phyloP scores from a whole-genome alignment of 2,888 invertebrate genomes.

The Trissolcus japonicus region DNA sequence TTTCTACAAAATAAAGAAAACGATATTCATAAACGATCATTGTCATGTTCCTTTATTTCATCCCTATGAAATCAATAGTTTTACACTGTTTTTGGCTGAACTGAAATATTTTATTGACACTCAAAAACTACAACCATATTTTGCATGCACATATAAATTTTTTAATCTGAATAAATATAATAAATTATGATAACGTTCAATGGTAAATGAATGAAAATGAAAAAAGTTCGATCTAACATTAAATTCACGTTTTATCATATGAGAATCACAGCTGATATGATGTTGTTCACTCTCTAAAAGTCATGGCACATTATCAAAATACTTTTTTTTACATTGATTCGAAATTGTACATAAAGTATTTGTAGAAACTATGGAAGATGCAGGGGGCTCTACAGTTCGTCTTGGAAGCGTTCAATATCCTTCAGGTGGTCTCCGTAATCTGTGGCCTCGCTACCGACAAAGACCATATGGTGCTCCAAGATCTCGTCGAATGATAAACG shows the following conservation, averaged over 20 bases:
- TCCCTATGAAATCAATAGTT: background rate
- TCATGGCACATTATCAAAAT: constrained; percentile 2
- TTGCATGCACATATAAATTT: constrained; percentile 27
- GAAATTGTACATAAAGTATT: too few species aligned
- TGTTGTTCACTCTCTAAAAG: background rate
- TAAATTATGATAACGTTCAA: background rate
- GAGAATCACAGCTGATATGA: constrained; percentile 1
- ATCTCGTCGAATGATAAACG: constrained; percentile 88
- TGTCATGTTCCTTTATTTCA: background rate
- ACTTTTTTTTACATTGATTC: background rate
- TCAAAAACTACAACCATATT: constrained; percentile 16
- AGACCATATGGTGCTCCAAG: constrained; percentile 88
- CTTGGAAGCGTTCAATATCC: constrained; percentile 86
- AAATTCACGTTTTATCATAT: background rate
- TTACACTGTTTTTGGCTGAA: background rate
- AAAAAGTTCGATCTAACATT: background rate
- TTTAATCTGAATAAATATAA: constrained; percentile 21
- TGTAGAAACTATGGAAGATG: background rate
- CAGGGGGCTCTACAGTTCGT: constrained; percentile 81
- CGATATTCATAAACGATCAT: constrained; percentile 65
- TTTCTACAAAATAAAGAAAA: constrained; percentile 75
- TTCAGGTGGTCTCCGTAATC: constrained; percentile 91
- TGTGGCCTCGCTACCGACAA: constrained; percentile 95
- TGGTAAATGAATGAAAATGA: background rate
- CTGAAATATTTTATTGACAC: constrained; percentile 10